phyloP scores from a whole-genome alignment of 1,140 invertebrate species.

The Bombus picipes region DNA sequence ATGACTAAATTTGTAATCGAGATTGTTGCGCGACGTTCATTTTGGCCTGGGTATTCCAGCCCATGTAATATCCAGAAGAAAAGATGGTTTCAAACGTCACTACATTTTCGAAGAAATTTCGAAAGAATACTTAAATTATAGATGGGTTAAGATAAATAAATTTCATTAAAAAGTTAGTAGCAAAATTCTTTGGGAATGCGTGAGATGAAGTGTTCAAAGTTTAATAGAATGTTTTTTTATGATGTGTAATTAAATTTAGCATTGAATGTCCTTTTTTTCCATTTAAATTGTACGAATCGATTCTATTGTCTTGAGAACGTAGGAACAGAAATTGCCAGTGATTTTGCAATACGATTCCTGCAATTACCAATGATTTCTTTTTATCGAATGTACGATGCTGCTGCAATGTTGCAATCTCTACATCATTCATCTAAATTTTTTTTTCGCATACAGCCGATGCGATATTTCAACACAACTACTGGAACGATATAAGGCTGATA shows the following conservation, averaged over 20 bases:
- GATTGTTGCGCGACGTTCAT: background rate
- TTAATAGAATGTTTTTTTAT: background rate
- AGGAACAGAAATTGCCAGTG: background rate
- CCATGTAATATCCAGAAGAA: background rate
- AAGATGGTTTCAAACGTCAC: background rate
- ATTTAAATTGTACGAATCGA: background rate
- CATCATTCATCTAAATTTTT: background rate
- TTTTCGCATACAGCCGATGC: background rate
- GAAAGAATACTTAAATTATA: too few species aligned
- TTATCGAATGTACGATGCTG: background rate
- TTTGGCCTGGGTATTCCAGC: background rate
- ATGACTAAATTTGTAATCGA: background rate
- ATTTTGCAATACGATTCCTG: conserved; percentile 7
- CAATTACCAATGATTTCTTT: background rate
- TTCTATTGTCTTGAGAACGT: conserved; percentile 9
- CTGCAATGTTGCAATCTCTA: background rate
- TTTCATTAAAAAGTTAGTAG: background rate
- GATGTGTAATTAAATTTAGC: background rate
- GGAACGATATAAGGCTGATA: background rate
- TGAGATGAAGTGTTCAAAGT: background rate
- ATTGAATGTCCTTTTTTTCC: background rate
- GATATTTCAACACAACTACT: background rate
- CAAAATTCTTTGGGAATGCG: background rate
- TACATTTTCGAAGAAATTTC: background rate
- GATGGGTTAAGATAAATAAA: background rate